These are phyloP conservation scores for Montipora capitata DNA, from an alignment of 92 coral and sea anemone species.

Conservation along the genomic window DNA sequence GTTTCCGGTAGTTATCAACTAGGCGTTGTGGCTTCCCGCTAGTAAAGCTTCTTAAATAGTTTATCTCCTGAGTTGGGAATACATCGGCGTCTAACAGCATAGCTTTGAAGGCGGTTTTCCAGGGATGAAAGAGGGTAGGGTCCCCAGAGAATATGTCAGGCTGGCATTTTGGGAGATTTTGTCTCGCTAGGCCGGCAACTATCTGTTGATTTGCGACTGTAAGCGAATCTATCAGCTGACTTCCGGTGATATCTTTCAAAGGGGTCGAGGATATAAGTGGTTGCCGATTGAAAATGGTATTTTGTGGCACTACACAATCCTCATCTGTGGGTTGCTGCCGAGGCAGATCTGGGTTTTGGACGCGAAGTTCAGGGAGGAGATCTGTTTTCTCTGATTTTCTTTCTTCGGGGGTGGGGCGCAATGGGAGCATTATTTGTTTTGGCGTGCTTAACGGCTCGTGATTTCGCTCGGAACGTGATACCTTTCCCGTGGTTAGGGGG, in stretches of 20 bases:
- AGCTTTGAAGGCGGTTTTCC: conserved; percentile 68
- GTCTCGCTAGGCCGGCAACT: conserved; percentile 59
- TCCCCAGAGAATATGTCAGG: conserved; percentile 60
- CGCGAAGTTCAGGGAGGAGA: no score
- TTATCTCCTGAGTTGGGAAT: conserved; percentile 58
- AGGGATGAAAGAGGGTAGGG: conserved; percentile 66
- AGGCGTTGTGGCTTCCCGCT: conserved; percentile 49
- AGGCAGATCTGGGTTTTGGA: no score
- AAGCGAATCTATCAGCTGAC: conserved; percentile 46
- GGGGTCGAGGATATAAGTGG: no score
- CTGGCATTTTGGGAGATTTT: conserved; percentile 60
- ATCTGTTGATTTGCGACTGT: conserved; percentile 54
- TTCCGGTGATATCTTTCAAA: conserved; percentile 43
- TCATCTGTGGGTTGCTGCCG: no score
- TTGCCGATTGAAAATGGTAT: no score
- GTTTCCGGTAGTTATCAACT: conserved; percentile 62
- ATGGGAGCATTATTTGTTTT: no score
- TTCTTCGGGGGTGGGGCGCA: no score
- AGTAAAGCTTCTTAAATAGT: conserved; percentile 64
- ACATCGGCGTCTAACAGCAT: conserved; percentile 67
- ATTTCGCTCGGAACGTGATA: no score
- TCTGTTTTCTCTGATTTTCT: no score
- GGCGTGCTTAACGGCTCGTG: no score
- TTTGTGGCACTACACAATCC: no score
- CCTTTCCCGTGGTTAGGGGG: no score